Percentiles rank a stretch among this genome's conserved stretches.
These are phyloP conservation scores for Neotoma lepida DNA, from an alignment of 2,113 vertebrate genomes.

Conservation along the genomic window DNA sequence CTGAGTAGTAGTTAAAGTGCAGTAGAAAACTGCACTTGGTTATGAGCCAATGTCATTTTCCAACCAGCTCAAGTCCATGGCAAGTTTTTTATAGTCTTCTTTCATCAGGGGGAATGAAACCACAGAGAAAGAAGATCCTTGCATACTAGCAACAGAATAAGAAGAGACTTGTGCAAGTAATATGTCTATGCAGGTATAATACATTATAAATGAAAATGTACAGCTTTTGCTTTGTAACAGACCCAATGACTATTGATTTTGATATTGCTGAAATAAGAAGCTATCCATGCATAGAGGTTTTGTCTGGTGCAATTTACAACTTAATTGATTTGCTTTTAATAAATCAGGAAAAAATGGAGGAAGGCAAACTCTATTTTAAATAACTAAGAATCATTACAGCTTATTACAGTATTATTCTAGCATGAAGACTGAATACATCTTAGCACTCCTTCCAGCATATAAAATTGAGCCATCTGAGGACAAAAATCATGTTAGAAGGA, in stretches of 20 bases:
- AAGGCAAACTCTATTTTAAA: constrained; percentile 59
- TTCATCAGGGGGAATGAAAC: neutral
- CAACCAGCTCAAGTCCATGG: neutral
- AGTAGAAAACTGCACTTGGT: constrained; percentile 13
- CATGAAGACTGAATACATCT: constrained; percentile 27
- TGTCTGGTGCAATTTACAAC: constrained; percentile 56
- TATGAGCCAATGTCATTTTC: neutral
- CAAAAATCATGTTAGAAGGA: neutral
- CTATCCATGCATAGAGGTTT: constrained; percentile 68
- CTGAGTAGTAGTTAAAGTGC: neutral
- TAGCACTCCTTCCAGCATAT: neutral
- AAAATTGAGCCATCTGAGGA: neutral
- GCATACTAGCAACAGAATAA: constrained; percentile 19
- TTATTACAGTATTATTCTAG: constrained; percentile 62
- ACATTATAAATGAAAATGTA: constrained; percentile 65
- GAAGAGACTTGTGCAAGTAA: constrained; percentile 9
- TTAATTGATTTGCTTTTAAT: constrained; percentile 63
- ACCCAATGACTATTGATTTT: constrained; percentile 67
- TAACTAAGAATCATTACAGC: constrained; percentile 65
- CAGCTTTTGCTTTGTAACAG: constrained; percentile 53
- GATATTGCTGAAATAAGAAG: constrained; percentile 71
- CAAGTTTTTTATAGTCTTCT: constrained; percentile 17
- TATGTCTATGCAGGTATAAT: constrained; percentile 21
- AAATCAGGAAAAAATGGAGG: constrained; percentile 54
- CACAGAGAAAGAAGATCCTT: neutral